Conservation (phyloP, 2,888 invertebrate genomes). For the Lamproptera curius region DNA sequence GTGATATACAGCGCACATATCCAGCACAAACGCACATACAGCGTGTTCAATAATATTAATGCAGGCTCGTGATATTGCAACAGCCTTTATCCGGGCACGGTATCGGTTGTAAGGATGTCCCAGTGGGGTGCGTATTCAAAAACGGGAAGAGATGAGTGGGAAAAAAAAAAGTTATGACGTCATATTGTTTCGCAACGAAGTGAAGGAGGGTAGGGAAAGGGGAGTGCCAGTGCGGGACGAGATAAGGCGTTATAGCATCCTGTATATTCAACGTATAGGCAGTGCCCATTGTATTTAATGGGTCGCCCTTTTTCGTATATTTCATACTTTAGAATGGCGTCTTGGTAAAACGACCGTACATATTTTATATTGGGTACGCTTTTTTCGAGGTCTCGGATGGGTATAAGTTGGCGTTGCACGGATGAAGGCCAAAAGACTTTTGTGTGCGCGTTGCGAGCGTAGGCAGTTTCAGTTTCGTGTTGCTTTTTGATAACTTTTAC, state of each 20-base stretch:
- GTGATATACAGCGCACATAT: no score
- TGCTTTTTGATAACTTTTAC: no score
- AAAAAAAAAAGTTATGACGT: constrained; percentile 76
- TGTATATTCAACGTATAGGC: constrained; percentile 43
- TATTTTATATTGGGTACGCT: constrained; percentile 14
- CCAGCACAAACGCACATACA: no score
- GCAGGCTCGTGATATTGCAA: constrained; percentile 26
- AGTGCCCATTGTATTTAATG: constrained; percentile 57
- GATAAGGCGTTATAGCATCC: constrained; percentile 65
- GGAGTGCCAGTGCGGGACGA: constrained; percentile 63
- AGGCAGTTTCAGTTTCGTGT: no score
- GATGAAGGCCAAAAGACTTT: no score
- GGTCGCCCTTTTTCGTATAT: constrained; percentile 53
- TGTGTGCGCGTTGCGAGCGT: no score
- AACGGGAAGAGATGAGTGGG: constrained; percentile 69
- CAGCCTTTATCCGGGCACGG: constrained; percentile 46
- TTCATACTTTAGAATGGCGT: constrained; percentile 55
- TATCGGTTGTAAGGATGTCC: constrained; percentile 60
- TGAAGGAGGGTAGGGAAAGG: constrained; percentile 42
- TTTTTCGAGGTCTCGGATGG: no score
- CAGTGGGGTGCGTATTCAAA: constrained; percentile 68
- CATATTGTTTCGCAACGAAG: constrained; percentile 76
- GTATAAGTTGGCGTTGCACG: no score
- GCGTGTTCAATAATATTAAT: not conserved
- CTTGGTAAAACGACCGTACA: constrained; percentile 37